A percentile compares a stretch with the other conserved stretches of the same genome.
These are phyloP conservation scores for Microtus richardsoni DNA, from an alignment of 2,113 vertebrate genomes.

Conservation along the genomic window DNA sequence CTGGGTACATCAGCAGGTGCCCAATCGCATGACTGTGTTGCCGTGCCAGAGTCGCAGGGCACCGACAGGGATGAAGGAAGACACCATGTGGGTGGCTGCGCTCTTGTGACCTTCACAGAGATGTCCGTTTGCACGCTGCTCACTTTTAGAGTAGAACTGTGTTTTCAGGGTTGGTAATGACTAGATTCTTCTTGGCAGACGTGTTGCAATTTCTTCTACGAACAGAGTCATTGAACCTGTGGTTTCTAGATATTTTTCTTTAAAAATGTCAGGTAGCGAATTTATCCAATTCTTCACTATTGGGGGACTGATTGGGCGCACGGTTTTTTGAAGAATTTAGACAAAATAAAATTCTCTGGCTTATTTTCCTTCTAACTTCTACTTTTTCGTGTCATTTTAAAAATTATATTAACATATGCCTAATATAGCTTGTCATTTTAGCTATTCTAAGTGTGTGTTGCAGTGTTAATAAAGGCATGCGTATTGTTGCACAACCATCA, in stretches of 20 bases:
- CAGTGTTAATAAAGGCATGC: neutral
- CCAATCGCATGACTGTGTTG: neutral
- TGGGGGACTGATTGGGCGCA: neutral
- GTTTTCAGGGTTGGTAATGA: neutral
- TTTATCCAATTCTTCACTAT: neutral
- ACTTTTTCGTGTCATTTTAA: neutral
- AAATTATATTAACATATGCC: neutral
- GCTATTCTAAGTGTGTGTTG: neutral
- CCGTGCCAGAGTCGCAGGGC: neutral
- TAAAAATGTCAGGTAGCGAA: neutral
- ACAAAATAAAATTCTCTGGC: conserved; percentile 26
- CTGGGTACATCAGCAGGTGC: neutral
- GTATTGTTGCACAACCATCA: neutral
- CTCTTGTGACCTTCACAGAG: neutral
- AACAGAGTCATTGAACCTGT: neutral
- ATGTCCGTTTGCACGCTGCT: too few species aligned
- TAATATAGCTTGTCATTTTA: conserved; percentile 24
- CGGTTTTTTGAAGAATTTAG: conserved; percentile 4
- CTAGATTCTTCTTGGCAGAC: neutral
- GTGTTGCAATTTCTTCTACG: neutral
- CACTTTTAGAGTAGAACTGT: neutral
- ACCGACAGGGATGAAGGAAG: neutral
- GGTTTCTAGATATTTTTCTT: neutral
- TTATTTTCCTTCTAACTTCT: conserved; percentile 13
- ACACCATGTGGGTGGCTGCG: neutral